Evolutionary conservation across 2,797 vertebrate species (phyloP).

Genomic region (Fistularia tabacaria): DNA sequence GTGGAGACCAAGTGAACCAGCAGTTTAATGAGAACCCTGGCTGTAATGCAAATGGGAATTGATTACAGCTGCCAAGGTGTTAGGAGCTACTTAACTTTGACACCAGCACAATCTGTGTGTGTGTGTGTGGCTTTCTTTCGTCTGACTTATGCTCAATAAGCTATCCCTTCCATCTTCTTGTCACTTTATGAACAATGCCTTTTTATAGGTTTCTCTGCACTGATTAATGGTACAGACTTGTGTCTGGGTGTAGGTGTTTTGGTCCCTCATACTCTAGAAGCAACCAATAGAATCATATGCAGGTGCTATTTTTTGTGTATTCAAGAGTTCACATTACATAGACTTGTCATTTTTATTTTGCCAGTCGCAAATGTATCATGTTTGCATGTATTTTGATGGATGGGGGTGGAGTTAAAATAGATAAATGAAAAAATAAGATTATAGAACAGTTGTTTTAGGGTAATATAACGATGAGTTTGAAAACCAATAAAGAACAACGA

Average conservation of each 20-base stretch:
- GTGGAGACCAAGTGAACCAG: constrained; percentile 37
- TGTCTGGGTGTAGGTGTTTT: neutral
- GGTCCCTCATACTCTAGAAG: constrained; percentile 15
- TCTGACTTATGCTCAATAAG: constrained; percentile 18
- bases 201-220: constrained; percentile 36
- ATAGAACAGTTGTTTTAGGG: too few species aligned
- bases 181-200: constrained; percentile 24
- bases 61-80: constrained; percentile 48
- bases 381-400: too few species aligned
- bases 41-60: constrained; percentile 66
- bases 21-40: constrained; percentile 54
- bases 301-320: too few species aligned
- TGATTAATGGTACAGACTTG: constrained; percentile 34
- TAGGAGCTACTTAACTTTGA: constrained; percentile 44
- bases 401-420: too few species aligned
- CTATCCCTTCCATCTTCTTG: constrained; percentile 24
- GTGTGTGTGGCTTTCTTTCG: constrained; percentile 8
- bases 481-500: too few species aligned
- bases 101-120: constrained; percentile 27
- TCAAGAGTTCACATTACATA: too few species aligned
- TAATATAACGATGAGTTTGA: too few species aligned
- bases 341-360: too few species aligned
- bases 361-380: too few species aligned
- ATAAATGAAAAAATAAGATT: too few species aligned
- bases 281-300: too few species aligned